Base-by-base conservation (phyloP, 2,888 invertebrate species). In the Protophormia terraenovae region DNA sequence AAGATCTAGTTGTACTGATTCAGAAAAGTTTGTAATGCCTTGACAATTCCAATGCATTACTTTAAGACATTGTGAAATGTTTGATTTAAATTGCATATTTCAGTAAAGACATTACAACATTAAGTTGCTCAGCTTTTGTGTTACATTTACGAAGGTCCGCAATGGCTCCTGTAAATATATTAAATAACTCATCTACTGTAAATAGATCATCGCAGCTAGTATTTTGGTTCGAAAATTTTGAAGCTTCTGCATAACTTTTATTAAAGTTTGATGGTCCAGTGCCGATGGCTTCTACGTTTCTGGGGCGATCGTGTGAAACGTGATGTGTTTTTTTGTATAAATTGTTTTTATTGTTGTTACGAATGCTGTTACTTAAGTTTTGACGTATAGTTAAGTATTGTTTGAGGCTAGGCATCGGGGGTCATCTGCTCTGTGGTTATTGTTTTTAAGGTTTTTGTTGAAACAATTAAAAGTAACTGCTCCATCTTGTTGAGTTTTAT, bases 31-130 rank as follows among this genome's bases (percentile, higher is more conserved):
- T 12, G 38, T 45, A 45, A 45, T 66, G 7, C 24, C 45, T n/a
- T 45, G 38, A 41, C 27, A 45, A 22, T 35, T 38, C n/a, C 38
- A 66, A 7, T 14, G 45, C 64, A 66, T 66, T 66, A 66, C 24
- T 14, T 66, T 24, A 14, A 66, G 24, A 45, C 45, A 22, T 2
- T 29, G 50, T 19, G 24, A 5, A 12, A 24, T 8, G 5, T 50
- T 50, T 19, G 27, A 22, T 69, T 53, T n/a, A 53, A 12, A 53
- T 35, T 6, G 35, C 53, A 53, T 69, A 69, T 69, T 69, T 69
- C 2, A 69, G 53, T n/a, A n/a, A n/a, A 69, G 53, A 35, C 69
- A 69, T 69, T n/a, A 53, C 32, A 32, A n/a, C n/a, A n/a, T n/a
- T n/a, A n/a, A n/a, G n/a, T n/a, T n/a, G n/a, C n/a, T n/a, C n/a